These are phyloP conservation scores for Myxocyprinus asiaticus DNA, from an alignment of 2,113 vertebrate genomes.

Conservation along the genomic window DNA sequence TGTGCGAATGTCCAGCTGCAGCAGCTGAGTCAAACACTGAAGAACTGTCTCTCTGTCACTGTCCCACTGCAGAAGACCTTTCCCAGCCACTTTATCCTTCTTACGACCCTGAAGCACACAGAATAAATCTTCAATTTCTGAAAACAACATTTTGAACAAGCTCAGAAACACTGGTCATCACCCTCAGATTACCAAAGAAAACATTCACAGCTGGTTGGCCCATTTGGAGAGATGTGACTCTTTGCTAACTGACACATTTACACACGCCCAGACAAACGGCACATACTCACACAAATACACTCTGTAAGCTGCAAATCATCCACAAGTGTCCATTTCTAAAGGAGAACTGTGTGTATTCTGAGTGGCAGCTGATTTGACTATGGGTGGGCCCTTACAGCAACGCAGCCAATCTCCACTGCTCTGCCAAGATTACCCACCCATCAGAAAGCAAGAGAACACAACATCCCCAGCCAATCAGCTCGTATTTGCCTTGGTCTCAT, in stretches of 20 bases:
- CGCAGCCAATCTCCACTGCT: constrained; percentile 63
- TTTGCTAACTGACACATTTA: constrained; percentile 59
- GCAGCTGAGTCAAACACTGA: constrained; percentile 81
- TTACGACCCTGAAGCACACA: constrained; percentile 75
- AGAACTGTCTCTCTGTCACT: constrained; percentile 81
- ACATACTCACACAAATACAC: constrained; percentile 45
- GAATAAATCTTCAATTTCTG: background rate
- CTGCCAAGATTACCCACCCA: constrained; percentile 73
- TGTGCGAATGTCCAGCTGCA: constrained; percentile 86
- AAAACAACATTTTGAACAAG: background rate
- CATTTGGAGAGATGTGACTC: constrained; percentile 38
- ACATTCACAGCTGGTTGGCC: constrained; percentile 61
- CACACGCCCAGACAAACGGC: constrained; percentile 50
- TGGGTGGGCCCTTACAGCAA: constrained; percentile 73
- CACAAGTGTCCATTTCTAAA: constrained; percentile 52
- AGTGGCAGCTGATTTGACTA: constrained; percentile 54
- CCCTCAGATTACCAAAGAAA: constrained; percentile 77
- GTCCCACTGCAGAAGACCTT: constrained; percentile 83
- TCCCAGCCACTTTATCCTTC: constrained; percentile 74
- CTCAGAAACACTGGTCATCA: background rate
- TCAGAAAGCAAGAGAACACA: constrained; percentile 54
- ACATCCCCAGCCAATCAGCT: constrained; percentile 56
- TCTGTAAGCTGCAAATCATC: constrained; percentile 59
- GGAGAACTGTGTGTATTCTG: constrained; percentile 17
- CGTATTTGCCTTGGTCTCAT: constrained; percentile 67